Base-by-base conservation (phyloP, 1,140 invertebrate species). In the Hyphantria cunea region DNA sequence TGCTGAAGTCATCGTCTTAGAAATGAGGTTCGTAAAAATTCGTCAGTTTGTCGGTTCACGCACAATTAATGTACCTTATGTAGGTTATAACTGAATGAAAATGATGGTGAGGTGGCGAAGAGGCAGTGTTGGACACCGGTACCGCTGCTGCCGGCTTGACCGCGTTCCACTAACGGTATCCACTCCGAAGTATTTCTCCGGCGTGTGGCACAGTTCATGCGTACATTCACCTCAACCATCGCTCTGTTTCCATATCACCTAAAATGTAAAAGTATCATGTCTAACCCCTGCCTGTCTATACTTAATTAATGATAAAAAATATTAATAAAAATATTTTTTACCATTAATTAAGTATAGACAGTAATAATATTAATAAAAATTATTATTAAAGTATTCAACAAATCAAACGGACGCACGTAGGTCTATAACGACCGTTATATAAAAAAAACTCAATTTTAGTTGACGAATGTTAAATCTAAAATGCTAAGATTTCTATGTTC, bases 161-260 rank as follows among this genome's bases (percentile, higher is more conserved):
- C 87, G 87, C 87, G 84, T 84, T 88, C 84, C 84, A 80, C 73
- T 90, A 90, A 90, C 87, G 87, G 87, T 90, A 90, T 77, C 84
- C 84, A 83, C 72, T 80, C 82, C 80, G 83, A 86, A 88, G 86
- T 84, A 76, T 89, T 87, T 89, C 86, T 89, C 83, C 73, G 84
- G 77, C 85, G 78, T 78, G 83, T 87, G 85, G 82, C 87, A 90
- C 86, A 89, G 84, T 88, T 90, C 67, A 81, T 80, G 87, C 86
- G 87, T 89, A 78, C 87, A 79, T 90, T 90, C 87, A 90, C 88
- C 88, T 90, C 82, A 54, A 52, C 77, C 74, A 80, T 84, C 78
- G 77, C 66, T 65, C 65, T 73, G 73, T 79, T 77, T 78, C 73
- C 72, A 61, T 66, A 68, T 56, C 34, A 32, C 45, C 45, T 56